Base-by-base conservation (phyloP, 2,797 vertebrate genomes). In the Iguana delicatissima region DNA sequence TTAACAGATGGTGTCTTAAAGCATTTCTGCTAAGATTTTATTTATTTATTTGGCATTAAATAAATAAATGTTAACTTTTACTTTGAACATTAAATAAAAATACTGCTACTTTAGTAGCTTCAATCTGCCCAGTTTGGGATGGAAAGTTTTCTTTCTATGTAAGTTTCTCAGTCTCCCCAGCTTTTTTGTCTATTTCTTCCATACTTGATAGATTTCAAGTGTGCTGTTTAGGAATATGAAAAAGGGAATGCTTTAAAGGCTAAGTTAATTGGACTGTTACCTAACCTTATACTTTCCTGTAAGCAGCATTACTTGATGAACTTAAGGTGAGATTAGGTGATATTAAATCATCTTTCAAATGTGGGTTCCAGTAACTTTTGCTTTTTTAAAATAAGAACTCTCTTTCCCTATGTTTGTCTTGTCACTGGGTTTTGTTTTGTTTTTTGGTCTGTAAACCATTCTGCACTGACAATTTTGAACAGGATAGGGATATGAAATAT, bases 311-410 rank as follows among this genome's bases (percentile, higher is more conserved):
- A 4, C 5, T 16, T 79, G 57, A 42, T 87, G 38, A 80, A 38
- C 86, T 22, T 57, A 29, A 86, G 90, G 20, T 1, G 86, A 83
- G 88, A 16, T 86, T 74, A 72, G 16, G 83, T 80, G 29, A 80
- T 83, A 12, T 85, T 91, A 84, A 84, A 76, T 86, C 24, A 26
- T 88, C 38, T 86, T 42, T 57, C 73, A 5, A 13, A 32, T 22
- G 92, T 26, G 57, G 18, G 29, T 74, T 91, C 35, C 62, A 46
- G 42, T 46, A 62, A 79, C 10, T 89, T 82, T 90, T 84, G 32
- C 77, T 85, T 57, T 91, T 35, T 69, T 24, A 80, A 50, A 4
- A 64, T 22, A 29, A 22, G 80, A 55, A 67, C 12, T 32, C 42
- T 46, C 57, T 1, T 22, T 69, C 35, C 12, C 29, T 35, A 69